These are phyloP conservation scores for Taeniopygia guttata DNA, from an alignment of 2,797 vertebrate genomes.

Conservation along the genomic window DNA sequence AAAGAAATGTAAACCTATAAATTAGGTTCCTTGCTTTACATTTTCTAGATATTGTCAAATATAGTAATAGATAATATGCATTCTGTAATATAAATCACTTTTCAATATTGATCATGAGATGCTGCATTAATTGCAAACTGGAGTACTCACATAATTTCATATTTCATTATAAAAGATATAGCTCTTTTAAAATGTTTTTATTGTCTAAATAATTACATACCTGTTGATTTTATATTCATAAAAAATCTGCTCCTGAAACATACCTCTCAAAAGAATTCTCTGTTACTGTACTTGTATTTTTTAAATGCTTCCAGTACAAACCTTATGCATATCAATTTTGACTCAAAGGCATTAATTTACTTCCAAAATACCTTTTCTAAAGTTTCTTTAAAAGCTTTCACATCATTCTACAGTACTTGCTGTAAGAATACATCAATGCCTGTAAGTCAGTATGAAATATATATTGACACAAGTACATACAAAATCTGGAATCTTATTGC, in stretches of 20 bases:
- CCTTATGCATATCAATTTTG: neutral
- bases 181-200: neutral
- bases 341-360: neutral
- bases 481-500: slow-evolving; percentile 1
- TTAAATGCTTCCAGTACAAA: neutral
- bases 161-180: neutral
- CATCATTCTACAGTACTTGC: slow-evolving; percentile 5
- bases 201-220: neutral
- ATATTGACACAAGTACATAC: neutral
- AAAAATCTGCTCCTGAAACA: neutral
- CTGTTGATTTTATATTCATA: neutral
- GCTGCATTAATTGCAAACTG: neutral
- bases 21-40: neutral
- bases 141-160: neutral
- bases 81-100: neutral
- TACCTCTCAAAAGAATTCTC: neutral
- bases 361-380: neutral
- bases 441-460: neutral
- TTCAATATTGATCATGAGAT: neutral
- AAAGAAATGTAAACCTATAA: neutral
- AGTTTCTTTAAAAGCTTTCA: neutral
- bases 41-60: neutral
- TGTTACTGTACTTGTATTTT: neutral
- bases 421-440: neutral
- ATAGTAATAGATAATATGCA: neutral